These are phyloP conservation scores for Anguilla japonica DNA, from an alignment of 2,113 vertebrate species.

Conservation along the genomic window DNA sequence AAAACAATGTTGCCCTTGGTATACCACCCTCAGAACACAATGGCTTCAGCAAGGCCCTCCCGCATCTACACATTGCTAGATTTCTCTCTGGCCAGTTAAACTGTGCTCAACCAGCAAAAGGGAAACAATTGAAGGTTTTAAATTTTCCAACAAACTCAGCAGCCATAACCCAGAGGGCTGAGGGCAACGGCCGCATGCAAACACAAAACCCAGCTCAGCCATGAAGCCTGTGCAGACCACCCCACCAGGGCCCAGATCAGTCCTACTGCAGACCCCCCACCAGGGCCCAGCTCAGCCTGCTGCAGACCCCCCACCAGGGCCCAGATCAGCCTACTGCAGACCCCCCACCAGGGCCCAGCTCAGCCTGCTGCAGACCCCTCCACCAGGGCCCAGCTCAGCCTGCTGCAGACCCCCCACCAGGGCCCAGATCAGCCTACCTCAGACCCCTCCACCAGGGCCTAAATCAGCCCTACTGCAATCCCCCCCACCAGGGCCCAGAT, in stretches of 20 bases:
- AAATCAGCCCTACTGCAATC: too few relatives aligned
- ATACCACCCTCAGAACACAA: slow-evolving; percentile 59
- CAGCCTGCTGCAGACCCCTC: too few relatives aligned
- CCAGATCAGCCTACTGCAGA: too few relatives aligned
- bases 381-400: too few relatives aligned
- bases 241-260: neutral
- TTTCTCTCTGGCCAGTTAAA: slow-evolving; percentile 62
- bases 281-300: too few relatives aligned
- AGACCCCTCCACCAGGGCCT: too few relatives aligned
- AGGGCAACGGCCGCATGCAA: slow-evolving; percentile 25
- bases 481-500: too few relatives aligned
- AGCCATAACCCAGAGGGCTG: slow-evolving; percentile 41
- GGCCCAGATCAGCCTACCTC: too few relatives aligned
- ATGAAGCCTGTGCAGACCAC: neutral
- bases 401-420: too few relatives aligned
- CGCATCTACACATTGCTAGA: slow-evolving; percentile 65
- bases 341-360: too few relatives aligned
- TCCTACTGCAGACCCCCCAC: too few relatives aligned
- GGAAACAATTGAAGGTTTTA: slow-evolving; percentile 55
- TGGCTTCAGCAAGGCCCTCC: slow-evolving; percentile 50
- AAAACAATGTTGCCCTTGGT: slow-evolving; percentile 39
- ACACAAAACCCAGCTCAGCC: slow-evolving; percentile 36
- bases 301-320: too few relatives aligned
- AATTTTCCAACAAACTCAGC: slow-evolving; percentile 59
- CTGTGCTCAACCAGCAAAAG: slow-evolving; percentile 58